phyloP scores from a whole-genome alignment of 2,888 invertebrate genomes.

The Azorinus chamasolen region DNA sequence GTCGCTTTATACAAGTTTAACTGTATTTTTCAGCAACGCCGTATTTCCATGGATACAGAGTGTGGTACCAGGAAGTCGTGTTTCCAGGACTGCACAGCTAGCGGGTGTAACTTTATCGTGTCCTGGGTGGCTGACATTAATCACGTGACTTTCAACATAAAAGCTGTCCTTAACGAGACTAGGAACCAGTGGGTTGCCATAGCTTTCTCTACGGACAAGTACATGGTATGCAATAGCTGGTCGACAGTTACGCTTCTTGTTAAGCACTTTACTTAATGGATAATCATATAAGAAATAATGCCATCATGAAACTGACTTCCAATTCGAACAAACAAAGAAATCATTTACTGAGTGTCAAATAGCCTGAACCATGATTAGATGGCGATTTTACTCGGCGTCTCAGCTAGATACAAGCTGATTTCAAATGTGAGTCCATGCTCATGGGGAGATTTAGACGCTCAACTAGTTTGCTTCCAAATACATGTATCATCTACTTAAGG shows the following conservation, averaged over 20 bases:
- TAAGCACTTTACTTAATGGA: no score
- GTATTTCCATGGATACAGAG: constrained; percentile 29
- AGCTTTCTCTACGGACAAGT: constrained; percentile 82
- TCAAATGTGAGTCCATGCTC: no score
- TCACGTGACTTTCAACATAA: constrained; percentile 66
- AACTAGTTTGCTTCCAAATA: no score
- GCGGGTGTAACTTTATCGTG: constrained; percentile 67
- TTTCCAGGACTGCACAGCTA: constrained; percentile 63
- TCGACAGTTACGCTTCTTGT: no score
- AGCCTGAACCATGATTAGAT: no score
- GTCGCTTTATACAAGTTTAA: no score
- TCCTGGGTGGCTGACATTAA: constrained; percentile 62
- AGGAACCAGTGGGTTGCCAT: constrained; percentile 78
- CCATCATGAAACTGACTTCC: no score
- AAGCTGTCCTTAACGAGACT: constrained; percentile 55
- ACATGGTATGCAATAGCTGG: constrained; percentile 80
- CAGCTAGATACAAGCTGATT: no score
- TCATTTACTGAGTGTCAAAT: neutral
- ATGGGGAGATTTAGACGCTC: no score
- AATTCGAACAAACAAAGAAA: neutral
- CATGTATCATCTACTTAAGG: no score
- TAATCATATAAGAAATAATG: no score
- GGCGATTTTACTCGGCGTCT: no score
- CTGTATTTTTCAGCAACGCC: constrained; percentile 42
- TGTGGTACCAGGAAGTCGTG: constrained; percentile 68